Conservation (phyloP, 2,797 vertebrate species). For the Falco berigora region DNA sequence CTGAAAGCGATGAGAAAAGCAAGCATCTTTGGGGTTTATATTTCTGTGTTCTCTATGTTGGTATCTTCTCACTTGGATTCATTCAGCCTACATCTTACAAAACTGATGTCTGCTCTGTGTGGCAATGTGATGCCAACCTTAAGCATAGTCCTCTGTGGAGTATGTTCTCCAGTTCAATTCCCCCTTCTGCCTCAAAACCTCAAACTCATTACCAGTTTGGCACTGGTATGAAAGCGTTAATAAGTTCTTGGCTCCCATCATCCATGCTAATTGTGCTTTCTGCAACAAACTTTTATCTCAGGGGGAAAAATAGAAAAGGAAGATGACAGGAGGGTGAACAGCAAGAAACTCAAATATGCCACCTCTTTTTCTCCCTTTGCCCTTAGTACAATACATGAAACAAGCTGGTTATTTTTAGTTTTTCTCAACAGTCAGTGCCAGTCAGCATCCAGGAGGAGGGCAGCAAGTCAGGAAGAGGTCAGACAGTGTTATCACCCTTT, state of each 20-base stretch:
- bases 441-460: slow-evolving; percentile 74
- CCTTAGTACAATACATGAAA: neutral
- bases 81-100: neutral
- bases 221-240: neutral
- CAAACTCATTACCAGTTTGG: slow-evolving; percentile 23
- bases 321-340: neutral
- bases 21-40: neutral
- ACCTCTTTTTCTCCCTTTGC: neutral
- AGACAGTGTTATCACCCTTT: slow-evolving; percentile 79
- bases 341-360: neutral
- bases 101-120: neutral
- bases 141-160: neutral
- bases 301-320: neutral
- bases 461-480: slow-evolving; percentile 79
- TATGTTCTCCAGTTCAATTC: neutral
- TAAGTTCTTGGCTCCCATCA: slow-evolving; percentile 6
- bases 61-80: neutral
- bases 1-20: neutral
- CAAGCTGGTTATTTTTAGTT: slow-evolving; percentile 58
- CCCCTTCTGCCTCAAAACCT: neutral
- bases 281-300: neutral
- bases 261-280: slow-evolving; percentile 3
- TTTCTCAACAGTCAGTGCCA: slow-evolving; percentile 36
- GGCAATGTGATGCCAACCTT: neutral
- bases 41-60: neutral